Conservation (phyloP, 2,797 vertebrate genomes). For the Hypotaenidia philippensis region DNA sequence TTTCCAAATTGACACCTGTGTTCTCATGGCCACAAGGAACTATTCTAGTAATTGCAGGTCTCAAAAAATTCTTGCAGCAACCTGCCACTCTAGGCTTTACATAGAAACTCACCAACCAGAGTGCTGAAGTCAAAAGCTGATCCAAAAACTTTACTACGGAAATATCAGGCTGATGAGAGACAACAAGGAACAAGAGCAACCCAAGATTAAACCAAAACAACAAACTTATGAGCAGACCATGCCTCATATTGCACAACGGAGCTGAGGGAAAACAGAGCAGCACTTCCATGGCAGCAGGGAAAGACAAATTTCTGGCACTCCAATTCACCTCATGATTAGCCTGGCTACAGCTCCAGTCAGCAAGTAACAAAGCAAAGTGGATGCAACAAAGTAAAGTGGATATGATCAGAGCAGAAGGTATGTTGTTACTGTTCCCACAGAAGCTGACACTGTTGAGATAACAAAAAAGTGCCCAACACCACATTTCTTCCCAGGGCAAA, state of each 20-base stretch:
- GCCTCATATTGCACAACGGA: not conserved
- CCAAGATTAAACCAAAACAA: not conserved
- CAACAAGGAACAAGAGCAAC: not conserved
- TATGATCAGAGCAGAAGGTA: not conserved
- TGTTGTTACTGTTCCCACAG: not conserved
- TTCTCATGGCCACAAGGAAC: not conserved
- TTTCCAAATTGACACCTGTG: not conserved
- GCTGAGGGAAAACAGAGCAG: not conserved
- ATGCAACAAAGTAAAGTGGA: not conserved
- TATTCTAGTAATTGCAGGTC: not conserved
- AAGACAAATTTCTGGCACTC: slow-evolving; percentile 25
- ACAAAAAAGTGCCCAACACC: not conserved
- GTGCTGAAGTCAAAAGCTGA: not conserved
- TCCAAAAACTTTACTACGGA: not conserved
- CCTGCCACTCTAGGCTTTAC: not conserved
- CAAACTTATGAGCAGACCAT: not conserved
- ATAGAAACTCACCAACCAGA: not conserved
- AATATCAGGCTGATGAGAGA: not conserved
- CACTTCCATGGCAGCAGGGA: not conserved
- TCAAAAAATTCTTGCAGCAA: not conserved
- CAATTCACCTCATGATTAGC: not conserved
- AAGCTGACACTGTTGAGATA: not conserved
- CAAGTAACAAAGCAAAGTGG: not conserved
- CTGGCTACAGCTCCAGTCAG: not conserved
- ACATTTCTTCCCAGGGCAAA: not conserved